Evolutionary conservation across 2,797 vertebrate species (phyloP).

Genomic region (Bradypus variegatus): DNA sequence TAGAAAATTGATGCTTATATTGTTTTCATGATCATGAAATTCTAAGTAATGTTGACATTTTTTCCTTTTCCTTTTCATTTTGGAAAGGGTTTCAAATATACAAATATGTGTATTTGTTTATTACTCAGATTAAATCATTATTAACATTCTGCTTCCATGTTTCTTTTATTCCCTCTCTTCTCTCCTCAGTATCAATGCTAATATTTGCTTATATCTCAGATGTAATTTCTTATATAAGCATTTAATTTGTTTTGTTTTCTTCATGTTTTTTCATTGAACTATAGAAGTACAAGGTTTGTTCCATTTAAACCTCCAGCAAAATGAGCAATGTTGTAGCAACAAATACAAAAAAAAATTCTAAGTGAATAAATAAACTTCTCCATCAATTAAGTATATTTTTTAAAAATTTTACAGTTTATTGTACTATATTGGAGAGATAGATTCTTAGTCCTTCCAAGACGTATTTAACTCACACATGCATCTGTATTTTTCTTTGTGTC

Average conservation of each 20-base stretch:
- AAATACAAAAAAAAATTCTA: neutral
- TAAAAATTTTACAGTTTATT: neutral
- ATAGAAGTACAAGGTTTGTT: neutral
- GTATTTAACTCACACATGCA: neutral
- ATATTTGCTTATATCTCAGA: neutral
- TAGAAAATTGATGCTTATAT: neutral
- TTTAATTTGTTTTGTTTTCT: neutral
- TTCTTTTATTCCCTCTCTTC: neutral
- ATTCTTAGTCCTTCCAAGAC: neutral
- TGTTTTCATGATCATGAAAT: neutral
- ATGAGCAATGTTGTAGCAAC: neutral
- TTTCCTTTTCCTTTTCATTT: neutral
- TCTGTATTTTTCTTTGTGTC: neutral
- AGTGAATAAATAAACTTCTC: neutral
- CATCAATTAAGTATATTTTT: neutral
- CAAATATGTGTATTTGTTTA: neutral
- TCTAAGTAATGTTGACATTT: neutral
- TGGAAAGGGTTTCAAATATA: neutral
- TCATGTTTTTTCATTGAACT: neutral
- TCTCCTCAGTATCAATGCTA: neutral
- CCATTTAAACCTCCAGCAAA: neutral
- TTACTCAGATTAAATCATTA: neutral
- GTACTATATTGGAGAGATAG: neutral
- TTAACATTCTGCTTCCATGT: neutral
- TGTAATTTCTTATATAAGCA: neutral